phyloP scores from a whole-genome alignment of 2,888 invertebrate species.

The Polymixis lichenea region DNA sequence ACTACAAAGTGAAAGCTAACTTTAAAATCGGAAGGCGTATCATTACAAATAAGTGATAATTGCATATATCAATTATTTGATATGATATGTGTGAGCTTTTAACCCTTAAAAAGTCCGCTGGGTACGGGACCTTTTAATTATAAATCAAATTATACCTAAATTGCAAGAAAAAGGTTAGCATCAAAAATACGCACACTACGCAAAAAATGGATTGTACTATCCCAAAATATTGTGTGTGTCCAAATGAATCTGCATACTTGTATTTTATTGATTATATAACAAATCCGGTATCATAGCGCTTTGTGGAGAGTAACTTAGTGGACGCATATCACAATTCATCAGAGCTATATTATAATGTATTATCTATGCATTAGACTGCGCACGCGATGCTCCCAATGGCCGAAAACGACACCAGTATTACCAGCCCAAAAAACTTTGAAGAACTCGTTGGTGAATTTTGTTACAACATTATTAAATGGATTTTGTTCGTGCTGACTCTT shows the following conservation, averaged over 20 bases:
- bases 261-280: not conserved
- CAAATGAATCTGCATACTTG: not conserved
- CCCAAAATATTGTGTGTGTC: not conserved
- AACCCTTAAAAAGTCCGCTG: too few relatives aligned
- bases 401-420: not conserved
- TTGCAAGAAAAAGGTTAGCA: not conserved
- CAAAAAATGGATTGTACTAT: not conserved
- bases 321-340: not conserved
- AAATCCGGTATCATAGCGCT: not conserved
- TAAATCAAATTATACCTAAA: too few relatives aligned
- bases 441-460: slow-evolving; percentile 16
- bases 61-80: too few relatives aligned
- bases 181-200: not conserved
- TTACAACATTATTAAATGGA: not conserved
- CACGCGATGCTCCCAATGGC: slow-evolving; percentile 3
- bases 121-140: too few relatives aligned
- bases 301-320: not conserved
- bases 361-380: not conserved
- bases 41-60: too few relatives aligned
- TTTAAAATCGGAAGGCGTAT: too few relatives aligned
- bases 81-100: too few relatives aligned
- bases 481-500: slow-evolving; percentile 21
- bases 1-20: too few relatives aligned
- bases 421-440: not conserved
- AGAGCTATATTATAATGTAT: too few relatives aligned